Evolutionary conservation across 2,113 vertebrate genomes (phyloP).

Genomic region (Microcebus murinus): DNA sequence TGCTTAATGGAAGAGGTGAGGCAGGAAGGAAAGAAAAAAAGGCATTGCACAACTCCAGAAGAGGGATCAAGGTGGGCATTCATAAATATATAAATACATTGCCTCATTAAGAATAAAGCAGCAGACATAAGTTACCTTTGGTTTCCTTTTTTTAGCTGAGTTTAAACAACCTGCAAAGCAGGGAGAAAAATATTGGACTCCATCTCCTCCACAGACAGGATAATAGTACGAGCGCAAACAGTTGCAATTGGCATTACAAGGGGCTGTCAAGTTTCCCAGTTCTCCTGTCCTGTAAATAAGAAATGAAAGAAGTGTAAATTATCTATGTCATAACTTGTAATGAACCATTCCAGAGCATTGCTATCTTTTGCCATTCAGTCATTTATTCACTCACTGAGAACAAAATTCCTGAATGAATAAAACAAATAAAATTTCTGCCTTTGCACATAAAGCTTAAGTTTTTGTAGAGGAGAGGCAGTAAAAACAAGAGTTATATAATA

Average conservation of each 20-base stretch:
- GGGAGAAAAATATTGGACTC: constrained; percentile 89
- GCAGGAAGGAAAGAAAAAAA: neutral
- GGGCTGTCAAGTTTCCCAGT: constrained; percentile 79
- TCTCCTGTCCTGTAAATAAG: constrained; percentile 82
- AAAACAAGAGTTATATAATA: neutral
- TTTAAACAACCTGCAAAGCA: constrained; percentile 88
- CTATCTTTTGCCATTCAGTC: neutral
- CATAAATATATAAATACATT: neutral
- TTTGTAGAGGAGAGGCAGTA: neutral
- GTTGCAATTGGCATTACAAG: constrained; percentile 86
- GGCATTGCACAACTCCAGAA: rapidly evolving
- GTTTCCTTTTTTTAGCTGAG: neutral
- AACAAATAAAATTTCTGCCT: neutral
- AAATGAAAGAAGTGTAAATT: constrained; percentile 2
- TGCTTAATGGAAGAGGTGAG: neutral
- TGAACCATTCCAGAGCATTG: neutral
- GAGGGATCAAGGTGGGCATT: neutral
- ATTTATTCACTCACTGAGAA: neutral
- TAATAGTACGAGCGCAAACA: constrained; percentile 85
- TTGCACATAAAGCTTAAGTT: neutral
- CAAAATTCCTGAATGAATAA: neutral
- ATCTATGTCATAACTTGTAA: neutral
- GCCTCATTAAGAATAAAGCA: neutral
- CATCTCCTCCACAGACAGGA: constrained; percentile 87
- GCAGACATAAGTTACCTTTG: constrained; percentile 80